Base-by-base conservation (phyloP, 2,888 invertebrate species). In the Hylaea fasciaria region DNA sequence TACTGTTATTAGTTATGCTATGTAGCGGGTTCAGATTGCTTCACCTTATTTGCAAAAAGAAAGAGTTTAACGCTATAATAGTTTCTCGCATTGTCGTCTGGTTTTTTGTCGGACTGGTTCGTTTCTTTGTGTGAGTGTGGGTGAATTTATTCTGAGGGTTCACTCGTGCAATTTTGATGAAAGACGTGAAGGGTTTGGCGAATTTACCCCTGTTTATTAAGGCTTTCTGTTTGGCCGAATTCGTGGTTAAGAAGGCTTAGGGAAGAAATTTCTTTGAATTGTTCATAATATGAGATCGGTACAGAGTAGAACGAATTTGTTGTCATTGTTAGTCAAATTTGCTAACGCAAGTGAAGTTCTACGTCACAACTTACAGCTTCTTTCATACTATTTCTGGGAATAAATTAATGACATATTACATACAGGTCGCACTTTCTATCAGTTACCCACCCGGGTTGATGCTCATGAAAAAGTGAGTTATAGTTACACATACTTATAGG, bases 1-100 rank as follows among this genome's bases (percentile, higher is more conserved):
- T 71, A 77, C 80, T 77, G 85, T 82, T 84, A 85, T 58, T 65
- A 62, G 64, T 64, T 46, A 60, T 62, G 49, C 50, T 66, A 64
- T 64, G 58, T 58, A 58, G 64, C 62, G 62, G 54, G 37, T 39
- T 46, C 62, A 57, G 54, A 47, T 58, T 51, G 64, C 55, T 55
- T 60, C 54, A 52, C 69, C 62, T 62, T 67, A 62, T 64, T 62
- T 62, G 64, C 55, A 49, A 65, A 69, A 69, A 63, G 62, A 67
- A 69, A 67, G 61, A 66, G 57, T 64, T 59, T 49, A 37, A 35
- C 35, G 51, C 51, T 61, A 52, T 62, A 64, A 68, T 65, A 60
- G 68, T 68, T 62, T 35, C 46, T 53, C 41, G 55, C 52, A 62
- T 60, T 59, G 62, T 62, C 50, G 49, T 54, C 54, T 62, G 58